Conservation (phyloP, 2,113 vertebrate species). For the Pangasianodon gigas region DNA sequence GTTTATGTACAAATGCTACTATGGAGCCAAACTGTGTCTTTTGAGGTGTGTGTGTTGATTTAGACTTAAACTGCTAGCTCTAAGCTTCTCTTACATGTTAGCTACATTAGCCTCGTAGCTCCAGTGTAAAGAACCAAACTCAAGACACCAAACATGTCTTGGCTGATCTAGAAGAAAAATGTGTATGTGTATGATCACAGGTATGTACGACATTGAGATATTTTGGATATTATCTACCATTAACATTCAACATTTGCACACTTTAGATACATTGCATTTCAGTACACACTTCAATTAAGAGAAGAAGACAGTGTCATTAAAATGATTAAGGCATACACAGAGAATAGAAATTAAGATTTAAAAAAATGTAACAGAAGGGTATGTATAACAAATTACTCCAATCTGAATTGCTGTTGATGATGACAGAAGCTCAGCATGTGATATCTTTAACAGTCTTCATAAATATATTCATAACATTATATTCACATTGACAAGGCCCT, state of each 20-base stretch:
- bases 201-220: neutral
- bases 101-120: neutral
- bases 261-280: neutral
- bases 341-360: neutral
- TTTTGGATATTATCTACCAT: conserved; percentile 16
- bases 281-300: neutral
- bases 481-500: neutral
- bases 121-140: neutral
- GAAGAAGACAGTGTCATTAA: neutral
- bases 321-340: neutral
- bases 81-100: neutral
- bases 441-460: neutral
- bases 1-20: neutral
- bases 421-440: neutral
- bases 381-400: neutral
- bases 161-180: neutral
- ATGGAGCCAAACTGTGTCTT: neutral
- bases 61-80: neutral
- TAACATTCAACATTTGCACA: neutral
- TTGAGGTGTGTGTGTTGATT: neutral
- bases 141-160: neutral
- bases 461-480: neutral
- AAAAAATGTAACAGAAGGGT: neutral
- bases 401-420: neutral
- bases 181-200: conserved; percentile 1